Conservation (phyloP, 2,113 vertebrate species). For the Pelvicachromis taeniatus region DNA sequence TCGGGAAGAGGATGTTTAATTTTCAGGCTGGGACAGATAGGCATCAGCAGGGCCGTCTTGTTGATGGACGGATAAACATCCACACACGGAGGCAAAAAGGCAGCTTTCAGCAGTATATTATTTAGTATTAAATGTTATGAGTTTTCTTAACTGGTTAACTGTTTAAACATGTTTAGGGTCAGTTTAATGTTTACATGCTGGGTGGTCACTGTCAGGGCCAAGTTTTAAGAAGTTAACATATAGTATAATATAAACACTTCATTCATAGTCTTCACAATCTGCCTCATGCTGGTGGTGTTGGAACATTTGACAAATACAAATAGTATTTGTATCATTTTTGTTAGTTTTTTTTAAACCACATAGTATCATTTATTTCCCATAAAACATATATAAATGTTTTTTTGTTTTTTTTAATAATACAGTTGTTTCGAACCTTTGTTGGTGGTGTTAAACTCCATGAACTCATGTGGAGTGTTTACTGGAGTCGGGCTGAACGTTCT, state of each 20-base stretch:
- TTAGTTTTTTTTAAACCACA: not conserved
- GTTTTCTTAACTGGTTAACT: not conserved
- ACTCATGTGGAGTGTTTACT: not conserved
- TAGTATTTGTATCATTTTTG: too few species aligned
- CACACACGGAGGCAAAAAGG: not conserved
- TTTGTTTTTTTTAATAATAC: not conserved
- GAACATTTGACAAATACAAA: not conserved
- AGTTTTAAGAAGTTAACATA: not conserved
- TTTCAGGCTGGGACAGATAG: conserved; percentile 50
- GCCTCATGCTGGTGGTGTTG: not conserved
- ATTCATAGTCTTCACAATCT: not conserved
- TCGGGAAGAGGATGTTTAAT: conserved; percentile 61
- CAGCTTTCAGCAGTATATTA: not conserved
- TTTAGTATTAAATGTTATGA: not conserved
- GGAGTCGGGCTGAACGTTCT: not conserved
- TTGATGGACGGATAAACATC: not conserved
- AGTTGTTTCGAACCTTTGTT: not conserved
- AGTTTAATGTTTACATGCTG: not conserved
- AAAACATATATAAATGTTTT: not conserved
- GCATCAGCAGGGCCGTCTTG: conserved; percentile 39
- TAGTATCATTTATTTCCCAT: not conserved
- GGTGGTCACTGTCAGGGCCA: not conserved
- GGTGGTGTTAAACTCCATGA: not conserved
- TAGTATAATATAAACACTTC: not conserved
- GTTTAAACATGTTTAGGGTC: not conserved